These are phyloP conservation scores for Solenopsis invicta DNA, from an alignment of 1,140 invertebrate species.

Conservation along the genomic window DNA sequence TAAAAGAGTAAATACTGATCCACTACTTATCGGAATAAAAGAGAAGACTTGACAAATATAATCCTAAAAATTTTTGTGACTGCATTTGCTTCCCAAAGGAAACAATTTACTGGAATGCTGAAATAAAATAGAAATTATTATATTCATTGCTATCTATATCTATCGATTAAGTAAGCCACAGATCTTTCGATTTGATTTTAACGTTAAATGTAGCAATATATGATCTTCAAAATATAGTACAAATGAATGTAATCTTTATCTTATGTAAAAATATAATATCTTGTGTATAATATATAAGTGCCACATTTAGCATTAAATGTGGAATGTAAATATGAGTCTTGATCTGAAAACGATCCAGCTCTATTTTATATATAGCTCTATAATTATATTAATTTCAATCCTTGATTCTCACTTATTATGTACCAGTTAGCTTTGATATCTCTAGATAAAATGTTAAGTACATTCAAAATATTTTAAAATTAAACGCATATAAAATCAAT, in stretches of 20 bases:
- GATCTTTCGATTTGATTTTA: slow-evolving; percentile 2
- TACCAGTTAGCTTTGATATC: slow-evolving; percentile 28
- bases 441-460: slow-evolving; percentile 43
- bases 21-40: neutral
- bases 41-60: slow-evolving; percentile 6
- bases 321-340: slow-evolving; percentile 21
- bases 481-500: slow-evolving; percentile 42
- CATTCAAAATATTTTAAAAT: slow-evolving; percentile 34
- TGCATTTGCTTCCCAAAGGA: neutral
- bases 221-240: neutral
- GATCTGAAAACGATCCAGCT: neutral
- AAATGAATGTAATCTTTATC: slow-evolving; percentile 27
- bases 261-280: neutral
- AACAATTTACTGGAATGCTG: slow-evolving; percentile 37
- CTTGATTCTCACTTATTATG: slow-evolving; percentile 9
- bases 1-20: neutral
- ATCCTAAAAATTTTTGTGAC: slow-evolving; percentile 8
- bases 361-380: neutral
- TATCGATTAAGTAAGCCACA: neutral
- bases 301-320: slow-evolving; percentile 30
- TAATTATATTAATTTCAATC: slow-evolving; percentile 22
- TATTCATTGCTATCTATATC: slow-evolving; percentile 17
- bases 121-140: slow-evolving; percentile 41
- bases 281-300: neutral
- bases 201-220: slow-evolving; percentile 9